phyloP scores from a whole-genome alignment of 2,113 vertebrate genomes.

The Campylorhamphus procurvoides region DNA sequence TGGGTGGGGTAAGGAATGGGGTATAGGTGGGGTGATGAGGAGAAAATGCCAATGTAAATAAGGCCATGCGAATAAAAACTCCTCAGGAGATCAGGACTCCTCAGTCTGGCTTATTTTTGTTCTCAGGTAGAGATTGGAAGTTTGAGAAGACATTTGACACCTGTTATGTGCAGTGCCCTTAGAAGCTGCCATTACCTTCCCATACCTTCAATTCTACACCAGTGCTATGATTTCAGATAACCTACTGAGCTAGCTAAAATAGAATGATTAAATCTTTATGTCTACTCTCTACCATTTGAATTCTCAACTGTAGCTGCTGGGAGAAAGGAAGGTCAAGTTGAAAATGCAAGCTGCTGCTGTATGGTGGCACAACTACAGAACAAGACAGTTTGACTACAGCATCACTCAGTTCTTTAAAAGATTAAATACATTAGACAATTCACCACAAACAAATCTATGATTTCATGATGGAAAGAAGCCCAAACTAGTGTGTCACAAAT shows the following conservation, averaged over 20 bases:
- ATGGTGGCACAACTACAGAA: not conserved
- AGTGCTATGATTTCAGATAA: not conserved
- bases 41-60: slow-evolving; percentile 60
- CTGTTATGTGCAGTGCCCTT: not conserved
- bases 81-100: not conserved
- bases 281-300: not conserved
- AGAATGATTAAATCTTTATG: not conserved
- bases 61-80: slow-evolving; percentile 81
- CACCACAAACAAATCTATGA: not conserved
- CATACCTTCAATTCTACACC: not conserved
- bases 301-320: not conserved
- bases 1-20: not conserved
- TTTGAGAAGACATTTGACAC: not conserved
- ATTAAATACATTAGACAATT: not conserved
- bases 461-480: not conserved
- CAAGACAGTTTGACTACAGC: not conserved
- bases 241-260: not conserved
- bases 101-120: not conserved
- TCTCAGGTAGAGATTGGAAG: not conserved
- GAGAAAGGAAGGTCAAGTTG: slow-evolving; percentile 8
- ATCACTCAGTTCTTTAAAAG: not conserved
- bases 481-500: not conserved
- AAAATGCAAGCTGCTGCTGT: not conserved
- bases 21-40: slow-evolving; percentile 14
- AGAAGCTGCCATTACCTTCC: not conserved